Evolutionary conservation across 2,888 invertebrate genomes (phyloP).

Genomic region (Eurytoma adleriae): DNA sequence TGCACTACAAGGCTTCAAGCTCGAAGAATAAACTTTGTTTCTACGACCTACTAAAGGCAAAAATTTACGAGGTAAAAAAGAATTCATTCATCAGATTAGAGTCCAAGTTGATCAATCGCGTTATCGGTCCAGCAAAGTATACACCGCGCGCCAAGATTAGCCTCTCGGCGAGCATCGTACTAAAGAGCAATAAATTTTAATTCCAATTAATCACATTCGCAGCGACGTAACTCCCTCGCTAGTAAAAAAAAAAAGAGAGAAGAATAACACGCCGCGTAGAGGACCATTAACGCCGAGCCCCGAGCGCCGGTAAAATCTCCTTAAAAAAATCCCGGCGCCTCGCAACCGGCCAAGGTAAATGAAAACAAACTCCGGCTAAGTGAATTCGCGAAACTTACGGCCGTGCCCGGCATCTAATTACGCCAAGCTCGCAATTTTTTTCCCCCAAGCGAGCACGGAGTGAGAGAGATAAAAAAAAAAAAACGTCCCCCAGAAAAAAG

Average conservation of each 20-base stretch:
- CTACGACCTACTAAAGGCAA: too few relatives aligned
- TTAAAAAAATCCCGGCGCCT: constrained; percentile 20
- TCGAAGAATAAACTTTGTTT: too few relatives aligned
- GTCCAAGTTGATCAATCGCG: too few relatives aligned
- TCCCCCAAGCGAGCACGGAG: too few relatives aligned
- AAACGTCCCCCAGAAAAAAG: background rate
- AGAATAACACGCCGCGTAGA: background rate
- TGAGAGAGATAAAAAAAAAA: too few relatives aligned
- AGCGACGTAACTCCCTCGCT: background rate
- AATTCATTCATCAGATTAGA: too few relatives aligned
- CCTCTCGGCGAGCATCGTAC: background rate
- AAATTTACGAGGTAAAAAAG: too few relatives aligned
- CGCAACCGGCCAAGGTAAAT: constrained; percentile 7
- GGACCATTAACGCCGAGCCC: too few relatives aligned
- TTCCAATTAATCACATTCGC: background rate
- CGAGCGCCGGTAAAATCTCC: background rate
- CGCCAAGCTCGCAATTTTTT: background rate
- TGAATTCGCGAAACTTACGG: constrained; percentile 57
- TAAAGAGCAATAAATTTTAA: background rate
- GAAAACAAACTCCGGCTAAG: constrained; percentile 59
- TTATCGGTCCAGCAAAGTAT: too few relatives aligned
- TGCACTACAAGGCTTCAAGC: too few relatives aligned
- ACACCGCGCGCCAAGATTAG: background rate
- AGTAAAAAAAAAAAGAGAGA: background rate
- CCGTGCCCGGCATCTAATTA: constrained; percentile 1